phyloP scores from a whole-genome alignment of 2,888 invertebrate genomes.

The Poecilus cupreus region DNA sequence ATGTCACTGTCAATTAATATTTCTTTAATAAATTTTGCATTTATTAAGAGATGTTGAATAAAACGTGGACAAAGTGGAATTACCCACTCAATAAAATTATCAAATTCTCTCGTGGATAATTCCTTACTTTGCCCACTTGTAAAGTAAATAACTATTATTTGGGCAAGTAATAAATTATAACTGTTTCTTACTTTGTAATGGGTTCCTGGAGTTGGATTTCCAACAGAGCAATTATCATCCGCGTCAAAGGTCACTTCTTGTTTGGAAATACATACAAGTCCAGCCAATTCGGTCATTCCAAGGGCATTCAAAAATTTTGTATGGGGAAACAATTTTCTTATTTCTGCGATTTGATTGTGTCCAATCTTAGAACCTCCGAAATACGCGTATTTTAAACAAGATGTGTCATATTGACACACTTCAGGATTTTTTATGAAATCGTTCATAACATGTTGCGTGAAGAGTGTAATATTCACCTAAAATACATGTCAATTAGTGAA shows the following conservation, averaged over 20 bases:
- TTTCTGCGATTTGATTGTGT: slow-evolving; percentile 6
- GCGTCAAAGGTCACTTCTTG: not conserved
- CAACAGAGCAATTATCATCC: not conserved
- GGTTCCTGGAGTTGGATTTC: slow-evolving; percentile 67
- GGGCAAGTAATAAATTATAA: not conserved
- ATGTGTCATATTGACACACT: slow-evolving; percentile 32
- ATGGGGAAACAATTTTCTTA: slow-evolving; percentile 64
- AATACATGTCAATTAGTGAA: not conserved
- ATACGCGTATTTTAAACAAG: not conserved
- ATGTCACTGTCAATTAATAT: no score
- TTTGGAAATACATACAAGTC: slow-evolving; percentile 60
- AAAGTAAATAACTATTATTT: no score
- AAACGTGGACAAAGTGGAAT: no score
- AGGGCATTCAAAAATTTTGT: slow-evolving; percentile 67
- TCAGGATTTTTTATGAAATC: slow-evolving; percentile 27
- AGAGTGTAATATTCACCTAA: not conserved
- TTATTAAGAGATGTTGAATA: no score
- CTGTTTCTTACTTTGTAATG: slow-evolving; percentile 69
- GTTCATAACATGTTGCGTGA: slow-evolving; percentile 18
- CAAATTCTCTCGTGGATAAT: no score
- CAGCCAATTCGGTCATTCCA: slow-evolving; percentile 70
- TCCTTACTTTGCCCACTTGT: no score
- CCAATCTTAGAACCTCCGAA: slow-evolving; percentile 53
- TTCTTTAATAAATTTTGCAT: no score
- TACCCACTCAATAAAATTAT: no score